Percentiles rank a stretch among this genome's conserved stretches.
Evolutionary conservation across 1,140 invertebrate species (phyloP).

Genomic region (Pseudomyrmex sp.): DNA sequence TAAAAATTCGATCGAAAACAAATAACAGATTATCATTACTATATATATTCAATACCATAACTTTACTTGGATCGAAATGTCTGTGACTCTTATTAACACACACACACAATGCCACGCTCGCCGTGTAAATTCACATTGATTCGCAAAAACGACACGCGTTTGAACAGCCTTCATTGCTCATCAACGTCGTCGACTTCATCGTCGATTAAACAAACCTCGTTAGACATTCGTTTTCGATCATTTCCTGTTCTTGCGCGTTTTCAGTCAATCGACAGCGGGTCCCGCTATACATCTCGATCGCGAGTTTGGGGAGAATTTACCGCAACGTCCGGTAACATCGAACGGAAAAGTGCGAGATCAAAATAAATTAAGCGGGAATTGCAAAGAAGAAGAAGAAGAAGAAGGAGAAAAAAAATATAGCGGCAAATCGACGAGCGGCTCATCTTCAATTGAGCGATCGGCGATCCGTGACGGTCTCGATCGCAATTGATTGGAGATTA

Average conservation of each 20-base stretch:
- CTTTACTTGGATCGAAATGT: conserved; percentile 3
- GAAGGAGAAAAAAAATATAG: neutral
- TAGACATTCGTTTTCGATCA: conserved; percentile 17
- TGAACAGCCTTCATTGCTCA: neutral
- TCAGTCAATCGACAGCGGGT: neutral
- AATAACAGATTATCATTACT: neutral
- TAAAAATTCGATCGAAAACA: neutral
- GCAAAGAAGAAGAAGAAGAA: neutral
- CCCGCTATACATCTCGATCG: neutral
- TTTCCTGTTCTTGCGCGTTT: neutral
- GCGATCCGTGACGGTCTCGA: conserved; percentile 51
- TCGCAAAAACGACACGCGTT: conserved; percentile 17
- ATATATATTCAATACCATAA: neutral
- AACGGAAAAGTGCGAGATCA: conserved; percentile 8
- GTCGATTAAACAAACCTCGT: conserved; percentile 38
- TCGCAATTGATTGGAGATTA: conserved; percentile 39
- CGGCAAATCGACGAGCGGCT: neutral
- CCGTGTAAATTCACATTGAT: conserved; percentile 14
- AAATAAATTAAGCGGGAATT: conserved; percentile 35
- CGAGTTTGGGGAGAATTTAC: conserved; percentile 1
- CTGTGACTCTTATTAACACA: neutral
- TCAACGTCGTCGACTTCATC: conserved; percentile 14
- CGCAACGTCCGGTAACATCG: conserved; percentile 7
- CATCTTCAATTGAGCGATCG: conserved; percentile 17
- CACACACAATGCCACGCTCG: neutral